Base-by-base conservation (phyloP, 2,888 invertebrate genomes). In the Bembecia ichneumoniformis region DNA sequence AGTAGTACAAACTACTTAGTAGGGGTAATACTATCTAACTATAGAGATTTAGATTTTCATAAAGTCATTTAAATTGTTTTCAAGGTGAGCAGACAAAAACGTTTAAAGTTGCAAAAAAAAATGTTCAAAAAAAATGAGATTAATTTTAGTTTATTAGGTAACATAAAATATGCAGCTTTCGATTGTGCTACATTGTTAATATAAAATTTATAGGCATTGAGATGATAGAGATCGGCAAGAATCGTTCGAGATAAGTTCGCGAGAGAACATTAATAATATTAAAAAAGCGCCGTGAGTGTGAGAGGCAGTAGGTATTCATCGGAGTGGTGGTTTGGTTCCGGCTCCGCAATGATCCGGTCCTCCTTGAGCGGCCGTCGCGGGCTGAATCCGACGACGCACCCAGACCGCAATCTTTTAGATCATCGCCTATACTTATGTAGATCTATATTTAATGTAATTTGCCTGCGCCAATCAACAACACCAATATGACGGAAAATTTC, bases 311-410 rank as follows among this genome's bases (percentile, higher is more conserved):
- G 63, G 72, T 63, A 67, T 65, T 70, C 70, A 28, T 73, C 72
- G 75, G 74, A 65, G 68, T 66, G 66, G 65, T 49, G 64, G 63
- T 62, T 67, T 64, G 68, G 81, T 84, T 84, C 83, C 84, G 84
- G 84, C 80, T 82, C 68, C 72, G 71, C 71, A 82, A 83, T 77
- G 74, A 75, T 58, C 84, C 74, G 74, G 84, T 84, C 83, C 80
- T 78, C 84, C 84, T 84, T 84, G 84, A 83, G 72, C 66, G 64
- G 28, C 58, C 67, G 67, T 57, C 64, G 64, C 28, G 5, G 28
- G 28, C 67, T 68, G 71, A 69, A 67, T 68, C 68, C 66, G 72
- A 71, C 69, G 72, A 71, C 69, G 66, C 68, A 62, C 68, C 58
- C 66, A 35, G 66, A 64, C 68, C 68, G 64, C 76, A 75, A 72